A percentile compares a stretch with the other conserved stretches of the same genome.
phyloP scores from a whole-genome alignment of 1,140 invertebrate genomes.

The Steinernema khuongi region DNA sequence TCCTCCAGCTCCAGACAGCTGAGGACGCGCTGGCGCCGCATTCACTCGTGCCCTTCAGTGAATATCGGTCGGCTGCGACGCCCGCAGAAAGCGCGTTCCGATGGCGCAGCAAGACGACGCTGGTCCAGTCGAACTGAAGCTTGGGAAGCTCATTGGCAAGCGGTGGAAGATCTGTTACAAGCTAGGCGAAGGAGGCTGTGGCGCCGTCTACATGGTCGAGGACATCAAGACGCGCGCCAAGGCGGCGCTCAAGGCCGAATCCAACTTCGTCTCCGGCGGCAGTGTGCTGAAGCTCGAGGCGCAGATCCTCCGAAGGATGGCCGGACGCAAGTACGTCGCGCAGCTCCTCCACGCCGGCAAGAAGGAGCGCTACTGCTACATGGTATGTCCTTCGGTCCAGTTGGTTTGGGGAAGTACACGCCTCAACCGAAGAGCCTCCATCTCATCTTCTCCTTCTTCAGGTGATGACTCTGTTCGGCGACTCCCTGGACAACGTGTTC shows the following conservation, averaged over 20 bases:
- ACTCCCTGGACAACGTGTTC: constrained; percentile 23
- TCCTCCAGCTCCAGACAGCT: too few relatives aligned
- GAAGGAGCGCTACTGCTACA: constrained; percentile 36
- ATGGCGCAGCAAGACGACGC: too few relatives aligned
- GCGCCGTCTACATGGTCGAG: constrained; percentile 42
- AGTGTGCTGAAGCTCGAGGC: constrained; percentile 33
- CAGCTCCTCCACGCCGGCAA: constrained; percentile 26
- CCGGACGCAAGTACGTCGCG: constrained; percentile 22
- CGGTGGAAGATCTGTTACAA: constrained; percentile 28
- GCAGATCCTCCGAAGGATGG: not conserved
- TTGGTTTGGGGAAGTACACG: too few relatives aligned
- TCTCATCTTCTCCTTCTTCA: constrained; percentile 22
- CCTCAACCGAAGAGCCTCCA: too few relatives aligned
- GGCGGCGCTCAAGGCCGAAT: constrained; percentile 30
- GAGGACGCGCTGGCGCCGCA: too few relatives aligned
- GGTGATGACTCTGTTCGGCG: constrained; percentile 47
- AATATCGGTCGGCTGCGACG: too few relatives aligned
- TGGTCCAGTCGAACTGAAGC: not conserved
- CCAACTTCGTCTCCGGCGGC: constrained; percentile 19
- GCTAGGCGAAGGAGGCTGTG: constrained; percentile 39
- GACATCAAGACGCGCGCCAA: constrained; percentile 20
- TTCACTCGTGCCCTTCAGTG: too few relatives aligned
- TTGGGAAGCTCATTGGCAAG: not conserved
- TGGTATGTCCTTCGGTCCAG: constrained; percentile 19
- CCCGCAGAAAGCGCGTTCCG: too few relatives aligned